These are phyloP conservation scores for Lamprotornis superbus DNA, from an alignment of 2,113 vertebrate genomes.

Conservation along the genomic window DNA sequence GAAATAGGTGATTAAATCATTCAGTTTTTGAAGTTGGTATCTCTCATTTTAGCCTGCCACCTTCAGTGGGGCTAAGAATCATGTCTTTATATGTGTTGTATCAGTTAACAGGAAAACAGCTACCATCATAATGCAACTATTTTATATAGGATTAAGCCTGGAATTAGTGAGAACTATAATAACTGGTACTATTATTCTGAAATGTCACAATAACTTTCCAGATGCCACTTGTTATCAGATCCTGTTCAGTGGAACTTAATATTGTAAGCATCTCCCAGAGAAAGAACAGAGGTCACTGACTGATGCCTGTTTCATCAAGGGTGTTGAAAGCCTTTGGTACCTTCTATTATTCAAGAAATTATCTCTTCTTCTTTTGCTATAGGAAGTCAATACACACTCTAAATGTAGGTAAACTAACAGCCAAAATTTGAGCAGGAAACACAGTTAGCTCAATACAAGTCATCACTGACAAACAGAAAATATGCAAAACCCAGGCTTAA, in stretches of 20 bases:
- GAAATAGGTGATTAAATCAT: not conserved
- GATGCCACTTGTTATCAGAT: not conserved
- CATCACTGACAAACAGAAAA: conserved; percentile 4
- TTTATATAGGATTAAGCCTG: not conserved
- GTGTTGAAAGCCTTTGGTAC: not conserved
- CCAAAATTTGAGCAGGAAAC: not conserved
- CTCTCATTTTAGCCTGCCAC: not conserved
- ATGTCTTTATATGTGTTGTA: not conserved
- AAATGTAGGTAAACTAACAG: not conserved
- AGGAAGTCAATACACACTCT: not conserved
- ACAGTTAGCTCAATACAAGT: not conserved
- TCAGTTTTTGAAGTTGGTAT: not conserved
- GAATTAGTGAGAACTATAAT: not conserved
- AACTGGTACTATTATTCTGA: not conserved
- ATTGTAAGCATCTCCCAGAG: not conserved
- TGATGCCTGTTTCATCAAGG: not conserved
- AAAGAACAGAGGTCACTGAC: not conserved
- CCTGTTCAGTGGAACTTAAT: not conserved
- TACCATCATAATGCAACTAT: not conserved
- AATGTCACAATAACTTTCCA: not conserved
- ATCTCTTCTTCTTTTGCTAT: not conserved
- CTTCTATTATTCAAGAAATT: not conserved
- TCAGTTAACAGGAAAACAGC: not conserved
- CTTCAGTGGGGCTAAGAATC: not conserved
- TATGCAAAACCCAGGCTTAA: not conserved